These are phyloP conservation scores for Falco peregrinus DNA, from an alignment of 2,797 vertebrate species.

Conservation along the genomic window DNA sequence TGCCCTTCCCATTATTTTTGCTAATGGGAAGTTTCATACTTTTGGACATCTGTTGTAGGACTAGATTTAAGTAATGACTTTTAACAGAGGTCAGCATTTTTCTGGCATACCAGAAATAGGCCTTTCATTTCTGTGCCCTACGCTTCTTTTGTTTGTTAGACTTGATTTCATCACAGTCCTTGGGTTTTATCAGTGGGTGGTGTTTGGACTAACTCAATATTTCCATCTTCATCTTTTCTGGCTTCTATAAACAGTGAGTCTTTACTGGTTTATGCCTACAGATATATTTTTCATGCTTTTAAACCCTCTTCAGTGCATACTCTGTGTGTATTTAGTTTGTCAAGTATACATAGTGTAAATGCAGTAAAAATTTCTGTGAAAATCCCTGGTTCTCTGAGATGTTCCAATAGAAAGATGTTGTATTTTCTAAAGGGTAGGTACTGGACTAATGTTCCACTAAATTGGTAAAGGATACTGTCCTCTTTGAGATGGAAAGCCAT, in stretches of 20 bases:
- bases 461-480: not conserved
- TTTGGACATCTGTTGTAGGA: not conserved
- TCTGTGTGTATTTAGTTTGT: not conserved
- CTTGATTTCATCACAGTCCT: constrained; percentile 63
- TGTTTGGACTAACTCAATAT: constrained; percentile 44
- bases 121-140: not conserved
- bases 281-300: constrained; percentile 10
- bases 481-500: not conserved
- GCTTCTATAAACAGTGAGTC: constrained; percentile 1
- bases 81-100: not conserved
- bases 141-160: constrained; percentile 33
- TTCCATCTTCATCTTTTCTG: constrained; percentile 39
- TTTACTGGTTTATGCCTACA: constrained; percentile 4
- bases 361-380: not conserved
- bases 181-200: constrained; percentile 54
- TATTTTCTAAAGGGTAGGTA: not conserved
- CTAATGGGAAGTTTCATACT: not conserved
- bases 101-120: not conserved
- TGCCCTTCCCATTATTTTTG: not conserved
- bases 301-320: not conserved
- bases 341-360: not conserved
- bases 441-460: not conserved
- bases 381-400: not conserved
- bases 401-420: not conserved
- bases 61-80: not conserved